phyloP scores from a whole-genome alignment of 2,113 vertebrate species.

The Motacilla alba region DNA sequence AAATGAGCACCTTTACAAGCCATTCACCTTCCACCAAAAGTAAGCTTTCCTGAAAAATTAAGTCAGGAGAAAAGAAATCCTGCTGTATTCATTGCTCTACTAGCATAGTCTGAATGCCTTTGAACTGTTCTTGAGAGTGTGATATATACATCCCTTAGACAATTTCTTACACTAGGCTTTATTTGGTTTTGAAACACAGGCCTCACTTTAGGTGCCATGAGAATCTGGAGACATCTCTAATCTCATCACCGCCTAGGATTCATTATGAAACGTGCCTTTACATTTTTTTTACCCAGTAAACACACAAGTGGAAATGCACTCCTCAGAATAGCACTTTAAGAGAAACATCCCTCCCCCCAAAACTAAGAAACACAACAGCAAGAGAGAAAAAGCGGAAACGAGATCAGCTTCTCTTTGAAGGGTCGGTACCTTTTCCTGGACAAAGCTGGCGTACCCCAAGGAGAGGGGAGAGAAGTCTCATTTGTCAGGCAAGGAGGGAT shows the following conservation, averaged over 20 bases:
- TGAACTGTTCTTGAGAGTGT: neutral
- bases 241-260: neutral
- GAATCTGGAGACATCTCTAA: neutral
- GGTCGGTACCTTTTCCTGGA: conserved; percentile 96
- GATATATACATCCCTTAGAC: neutral
- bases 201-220: neutral
- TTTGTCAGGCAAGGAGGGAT: conserved; percentile 98
- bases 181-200: neutral
- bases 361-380: neutral
- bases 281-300: neutral
- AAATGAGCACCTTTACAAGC: neutral
- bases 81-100: neutral
- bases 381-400: neutral
- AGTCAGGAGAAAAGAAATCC: neutral
- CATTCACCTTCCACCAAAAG: neutral
- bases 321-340: neutral
- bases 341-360: neutral
- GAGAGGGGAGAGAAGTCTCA: conserved; percentile 98
- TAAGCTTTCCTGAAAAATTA: neutral
- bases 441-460: conserved; percentile 98
- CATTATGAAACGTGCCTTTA: neutral
- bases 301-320: neutral
- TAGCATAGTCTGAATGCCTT: neutral
- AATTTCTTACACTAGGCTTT: neutral
- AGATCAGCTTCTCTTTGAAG: conserved; percentile 56